Evolutionary conservation across 2,888 invertebrate species (phyloP).

Genomic region (Melinaea menophilus): DNA sequence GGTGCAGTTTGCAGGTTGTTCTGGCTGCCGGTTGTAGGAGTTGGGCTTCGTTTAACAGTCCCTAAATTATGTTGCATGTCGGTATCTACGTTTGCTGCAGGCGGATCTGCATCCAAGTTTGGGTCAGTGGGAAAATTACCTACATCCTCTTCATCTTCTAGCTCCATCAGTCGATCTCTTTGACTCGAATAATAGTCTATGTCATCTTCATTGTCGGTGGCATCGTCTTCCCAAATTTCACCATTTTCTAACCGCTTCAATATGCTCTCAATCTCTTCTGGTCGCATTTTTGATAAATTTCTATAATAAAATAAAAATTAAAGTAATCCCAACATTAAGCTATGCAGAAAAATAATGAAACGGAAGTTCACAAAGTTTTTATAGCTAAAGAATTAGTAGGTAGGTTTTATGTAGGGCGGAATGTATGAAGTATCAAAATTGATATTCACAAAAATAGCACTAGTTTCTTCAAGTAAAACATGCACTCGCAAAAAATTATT

Average conservation of each 20-base stretch:
- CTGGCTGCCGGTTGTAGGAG: constrained; percentile 27
- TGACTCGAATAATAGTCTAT: constrained; percentile 40
- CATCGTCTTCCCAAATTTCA: constrained; percentile 41
- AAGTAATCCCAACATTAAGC: constrained; percentile 39
- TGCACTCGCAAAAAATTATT: constrained; percentile 37
- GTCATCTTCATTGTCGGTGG: constrained; percentile 40
- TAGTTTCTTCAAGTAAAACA: constrained; percentile 40
- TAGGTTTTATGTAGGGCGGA: constrained; percentile 39
- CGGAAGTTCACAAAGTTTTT: constrained; percentile 33
- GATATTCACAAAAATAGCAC: constrained; percentile 38
- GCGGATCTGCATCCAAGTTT: constrained; percentile 35
- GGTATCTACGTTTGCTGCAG: constrained; percentile 34
- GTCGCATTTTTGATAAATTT: constrained; percentile 40
- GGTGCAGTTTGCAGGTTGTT: constrained; percentile 42
- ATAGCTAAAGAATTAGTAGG: too few relatives aligned
- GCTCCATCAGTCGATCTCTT: too few relatives aligned
- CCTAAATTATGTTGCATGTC: constrained; percentile 41
- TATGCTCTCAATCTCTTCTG: constrained; percentile 40
- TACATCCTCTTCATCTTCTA: too few relatives aligned
- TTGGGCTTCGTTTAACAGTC: constrained; percentile 37
- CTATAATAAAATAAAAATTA: constrained; percentile 37
- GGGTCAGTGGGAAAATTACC: constrained; percentile 38
- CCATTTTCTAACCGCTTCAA: constrained; percentile 40
- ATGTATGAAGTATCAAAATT: constrained; percentile 41
- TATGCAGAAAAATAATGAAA: constrained; percentile 36